Conservation (phyloP, 2,797 vertebrate species). For the Sternarchorhynchus goeldii region DNA sequence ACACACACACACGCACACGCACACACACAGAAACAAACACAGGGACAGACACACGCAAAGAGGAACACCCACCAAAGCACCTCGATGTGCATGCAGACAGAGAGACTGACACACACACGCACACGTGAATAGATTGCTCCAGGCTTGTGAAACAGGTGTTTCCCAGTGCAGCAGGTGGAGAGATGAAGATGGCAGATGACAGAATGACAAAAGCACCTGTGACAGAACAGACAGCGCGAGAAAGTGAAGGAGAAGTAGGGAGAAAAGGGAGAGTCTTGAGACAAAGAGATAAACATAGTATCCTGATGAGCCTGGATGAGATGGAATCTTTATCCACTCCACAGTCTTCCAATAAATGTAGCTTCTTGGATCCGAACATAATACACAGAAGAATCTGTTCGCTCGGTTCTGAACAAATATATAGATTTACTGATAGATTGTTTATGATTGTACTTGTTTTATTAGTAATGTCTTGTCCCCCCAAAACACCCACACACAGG, state of each 20-base stretch:
- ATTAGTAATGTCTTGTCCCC: constrained; percentile 62
- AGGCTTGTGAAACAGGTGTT: constrained; percentile 58
- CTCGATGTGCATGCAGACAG: constrained; percentile 28
- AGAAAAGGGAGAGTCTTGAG: background rate
- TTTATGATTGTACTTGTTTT: constrained; percentile 55
- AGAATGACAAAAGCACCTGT: constrained; percentile 1
- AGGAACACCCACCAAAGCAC: background rate
- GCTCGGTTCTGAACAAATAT: no score
- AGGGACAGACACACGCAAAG: constrained; percentile 22
- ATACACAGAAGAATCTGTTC: no score
- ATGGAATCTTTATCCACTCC: no score
- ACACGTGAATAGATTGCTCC: constrained; percentile 37
- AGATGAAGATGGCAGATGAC: background rate
- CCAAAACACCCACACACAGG: constrained; percentile 70
- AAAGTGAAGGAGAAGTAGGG: constrained; percentile 13
- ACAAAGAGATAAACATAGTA: constrained; percentile 40
- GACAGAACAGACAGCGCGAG: background rate
- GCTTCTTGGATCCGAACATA: no score
- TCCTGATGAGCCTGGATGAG: constrained; percentile 26
- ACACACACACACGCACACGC: constrained; percentile 15
- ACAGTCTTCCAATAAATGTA: no score
- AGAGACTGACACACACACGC: constrained; percentile 25
- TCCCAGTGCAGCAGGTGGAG: constrained; percentile 52
- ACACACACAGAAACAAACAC: background rate
- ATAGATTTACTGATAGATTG: no score